A percentile compares a stretch with the other conserved stretches of the same genome.
phyloP scores from a whole-genome alignment of 2,113 vertebrate genomes.

The Psettodes erumei region DNA sequence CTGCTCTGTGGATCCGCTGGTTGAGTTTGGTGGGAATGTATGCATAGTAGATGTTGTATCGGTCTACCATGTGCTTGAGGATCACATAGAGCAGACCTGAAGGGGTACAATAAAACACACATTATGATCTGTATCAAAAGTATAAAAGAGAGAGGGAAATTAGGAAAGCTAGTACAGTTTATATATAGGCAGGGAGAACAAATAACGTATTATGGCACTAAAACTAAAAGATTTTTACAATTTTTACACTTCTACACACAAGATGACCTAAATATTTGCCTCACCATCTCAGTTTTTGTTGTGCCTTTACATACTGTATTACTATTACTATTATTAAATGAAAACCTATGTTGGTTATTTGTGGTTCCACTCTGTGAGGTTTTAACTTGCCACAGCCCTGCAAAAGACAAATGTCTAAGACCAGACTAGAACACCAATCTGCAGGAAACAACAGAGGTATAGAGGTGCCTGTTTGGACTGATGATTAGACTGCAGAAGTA shows the following conservation, averaged over 20 bases:
- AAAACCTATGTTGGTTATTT: neutral
- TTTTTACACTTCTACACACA: too few species aligned
- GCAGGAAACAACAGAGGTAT: neutral
- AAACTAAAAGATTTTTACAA: neutral
- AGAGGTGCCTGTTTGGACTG: conserved; percentile 10
- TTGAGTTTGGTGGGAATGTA: conserved; percentile 94
- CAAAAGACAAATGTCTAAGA: neutral
- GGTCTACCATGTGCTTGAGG: conserved; percentile 95
- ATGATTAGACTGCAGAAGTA: conserved; percentile 66
- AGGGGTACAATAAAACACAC: conserved; percentile 20
- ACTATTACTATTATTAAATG: neutral
- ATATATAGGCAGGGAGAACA: neutral
- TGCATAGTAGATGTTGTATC: conserved; percentile 98
- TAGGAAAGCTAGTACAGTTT: neutral
- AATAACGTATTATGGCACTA: neutral
- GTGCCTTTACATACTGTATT: neutral
- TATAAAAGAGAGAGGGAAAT: neutral
- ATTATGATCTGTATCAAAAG: neutral
- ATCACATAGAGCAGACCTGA: conserved; percentile 94
- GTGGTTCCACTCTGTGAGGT: too few species aligned
- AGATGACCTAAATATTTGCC: neutral
- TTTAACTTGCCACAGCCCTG: neutral
- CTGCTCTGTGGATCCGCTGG: conserved; percentile 90
- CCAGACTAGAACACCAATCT: neutral
- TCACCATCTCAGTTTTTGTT: neutral